A percentile compares a stretch with the other conserved stretches of the same genome.
Conservation (phyloP, 2,888 invertebrate species). For the Sycophila texana region DNA sequence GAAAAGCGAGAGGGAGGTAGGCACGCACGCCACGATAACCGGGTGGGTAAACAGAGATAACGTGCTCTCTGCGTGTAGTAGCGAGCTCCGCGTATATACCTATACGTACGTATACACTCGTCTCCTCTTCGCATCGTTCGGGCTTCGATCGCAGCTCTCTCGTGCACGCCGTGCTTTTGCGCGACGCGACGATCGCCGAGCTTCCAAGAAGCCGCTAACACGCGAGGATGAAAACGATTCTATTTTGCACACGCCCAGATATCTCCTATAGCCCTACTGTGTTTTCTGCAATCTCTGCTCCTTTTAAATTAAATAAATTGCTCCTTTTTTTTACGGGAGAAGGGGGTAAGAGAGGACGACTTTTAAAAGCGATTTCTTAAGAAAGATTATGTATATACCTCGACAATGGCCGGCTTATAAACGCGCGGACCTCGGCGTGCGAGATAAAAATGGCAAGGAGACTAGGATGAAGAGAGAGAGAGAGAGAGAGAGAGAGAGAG, state of each 20-base stretch:
- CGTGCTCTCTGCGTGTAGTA: conserved; percentile 57
- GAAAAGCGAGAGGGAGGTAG: conserved; percentile 53
- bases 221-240: conserved; percentile 30
- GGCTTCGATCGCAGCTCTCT: conserved; percentile 1
- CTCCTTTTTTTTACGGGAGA: too few species aligned
- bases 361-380: too few species aligned
- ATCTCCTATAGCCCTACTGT: not conserved
- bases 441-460: too few species aligned
- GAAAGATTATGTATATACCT: too few species aligned
- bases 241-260: not conserved
- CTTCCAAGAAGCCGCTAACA: conserved; percentile 28
- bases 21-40: conserved; percentile 66
- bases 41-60: conserved; percentile 74
- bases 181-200: not conserved
- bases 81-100: conserved; percentile 2
- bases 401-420: too few species aligned
- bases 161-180: not conserved
- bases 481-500: not conserved
- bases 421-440: too few species aligned
- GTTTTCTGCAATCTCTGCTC: too few species aligned
- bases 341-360: too few species aligned
- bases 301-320: not conserved
- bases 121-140: not conserved
- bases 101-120: conserved; percentile 13
- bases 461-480: too few species aligned